Base-by-base conservation (phyloP, 2,888 invertebrate genomes). In the Andrena praecox region DNA sequence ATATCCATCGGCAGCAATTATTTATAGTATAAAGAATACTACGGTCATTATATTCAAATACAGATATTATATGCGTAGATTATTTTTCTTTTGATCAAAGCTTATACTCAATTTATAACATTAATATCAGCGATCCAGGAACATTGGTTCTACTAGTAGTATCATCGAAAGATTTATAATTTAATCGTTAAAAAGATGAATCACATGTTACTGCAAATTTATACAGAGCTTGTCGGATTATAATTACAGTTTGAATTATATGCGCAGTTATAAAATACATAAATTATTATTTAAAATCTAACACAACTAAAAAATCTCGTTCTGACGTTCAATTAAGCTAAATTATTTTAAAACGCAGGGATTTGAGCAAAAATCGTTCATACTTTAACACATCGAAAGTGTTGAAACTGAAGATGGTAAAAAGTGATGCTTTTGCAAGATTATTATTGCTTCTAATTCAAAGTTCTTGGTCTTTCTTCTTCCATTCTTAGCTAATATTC, bases 81-180 rank as follows among this genome's bases (percentile, higher is more conserved):
- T 59, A 70, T 29, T 63, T 68, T 59, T 29, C 33, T 63, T 54
- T 59, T 54, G 10, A 35, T 68, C 35, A 24, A 75, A 71, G 35
- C 27, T 52, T 82, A 69, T 67, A 77, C 29, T 73, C 50, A 64
- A 59, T 75, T 68, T 68, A 16, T 68, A 71, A 66, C 20, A 72
- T 75, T 78, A 82, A 84, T 84, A 84, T 84, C 67, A 74, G 78
- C 74, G 24, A 29, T 71, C 35, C 67, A 84, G 83, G 83, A 84
- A 84, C 83, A 78, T 83, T 83, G 50, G 60, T 78, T 78, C 59
- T 78, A 27, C 35, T 35, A 63, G 24, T 59, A 54, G 24, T 29
- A 52, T 8, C 31, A 59, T 8, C n/a, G 59, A 63, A 66, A 33
- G 29, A 42, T 35, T 63, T 71, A 35, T 52, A 56, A 73, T 42